Conservation (phyloP, 2,888 invertebrate species). For the Choreutis nemorana region DNA sequence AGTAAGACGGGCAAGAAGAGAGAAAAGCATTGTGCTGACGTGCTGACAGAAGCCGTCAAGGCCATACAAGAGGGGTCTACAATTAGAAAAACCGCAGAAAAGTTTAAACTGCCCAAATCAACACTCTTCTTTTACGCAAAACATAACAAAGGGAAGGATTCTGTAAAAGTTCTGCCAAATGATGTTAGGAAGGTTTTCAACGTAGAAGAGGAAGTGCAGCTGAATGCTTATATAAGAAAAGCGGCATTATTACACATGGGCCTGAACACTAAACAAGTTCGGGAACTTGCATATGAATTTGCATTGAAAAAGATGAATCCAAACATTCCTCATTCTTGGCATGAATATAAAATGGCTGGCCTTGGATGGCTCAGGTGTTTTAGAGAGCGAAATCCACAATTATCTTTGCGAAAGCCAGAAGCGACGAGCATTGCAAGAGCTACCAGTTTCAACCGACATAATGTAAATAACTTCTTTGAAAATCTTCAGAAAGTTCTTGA, state of each 20-base stretch:
- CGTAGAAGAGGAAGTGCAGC: conserved; percentile 4
- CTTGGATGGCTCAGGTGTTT: conserved; percentile 1
- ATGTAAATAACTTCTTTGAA: conserved; percentile 13
- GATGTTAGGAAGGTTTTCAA: conserved; percentile 8
- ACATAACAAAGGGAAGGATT: too few species aligned
- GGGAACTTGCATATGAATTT: conserved; percentile 4
- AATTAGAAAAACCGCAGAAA: too few species aligned
- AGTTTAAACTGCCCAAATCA: too few species aligned
- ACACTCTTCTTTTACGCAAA: too few species aligned
- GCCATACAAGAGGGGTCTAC: too few species aligned
- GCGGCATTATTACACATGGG: conserved; percentile 3
- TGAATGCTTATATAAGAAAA: conserved; percentile 6
- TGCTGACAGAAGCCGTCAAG: too few species aligned
- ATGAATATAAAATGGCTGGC: conserved; percentile 9
- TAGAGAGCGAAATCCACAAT: conserved; percentile 9
- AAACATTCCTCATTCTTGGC: conserved; percentile 12
- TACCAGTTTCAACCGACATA: conserved; percentile 16
- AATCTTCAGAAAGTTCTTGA: conserved; percentile 15
- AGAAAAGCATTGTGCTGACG: too few species aligned
- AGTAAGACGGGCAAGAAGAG: too few species aligned
- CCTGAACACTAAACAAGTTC: conserved; percentile 1
- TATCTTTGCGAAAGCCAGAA: conserved; percentile 17
- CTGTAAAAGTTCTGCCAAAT: too few species aligned
- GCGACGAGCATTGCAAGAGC: conserved; percentile 16
- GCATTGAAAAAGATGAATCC: conserved; percentile 12